phyloP scores from a whole-genome alignment of 2,797 vertebrate genomes.

The Neosilurus mollespiculum region DNA sequence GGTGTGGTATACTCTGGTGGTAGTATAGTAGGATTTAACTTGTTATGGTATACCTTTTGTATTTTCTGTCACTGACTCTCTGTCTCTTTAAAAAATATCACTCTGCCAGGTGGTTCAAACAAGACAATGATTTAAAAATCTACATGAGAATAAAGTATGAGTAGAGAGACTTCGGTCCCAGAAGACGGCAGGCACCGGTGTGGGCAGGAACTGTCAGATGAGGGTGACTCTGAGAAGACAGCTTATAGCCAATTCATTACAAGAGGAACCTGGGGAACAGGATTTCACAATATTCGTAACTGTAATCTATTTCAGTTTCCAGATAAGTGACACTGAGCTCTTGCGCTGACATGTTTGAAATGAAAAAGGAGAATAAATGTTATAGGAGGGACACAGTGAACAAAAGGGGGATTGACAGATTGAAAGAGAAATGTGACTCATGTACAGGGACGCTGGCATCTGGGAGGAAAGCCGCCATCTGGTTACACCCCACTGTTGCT shows the following conservation, averaged over 20 bases:
- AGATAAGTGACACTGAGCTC: constrained; percentile 13
- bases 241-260: constrained; percentile 12
- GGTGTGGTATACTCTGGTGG: not conserved
- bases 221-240: not conserved
- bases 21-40: not conserved
- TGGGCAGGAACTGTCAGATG: not conserved
- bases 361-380: not conserved
- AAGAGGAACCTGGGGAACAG: constrained; percentile 5
- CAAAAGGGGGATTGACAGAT: not conserved
- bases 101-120: not conserved
- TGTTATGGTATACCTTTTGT: not conserved
- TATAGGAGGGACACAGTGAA: not conserved
- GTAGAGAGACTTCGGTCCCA: not conserved
- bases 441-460: not conserved
- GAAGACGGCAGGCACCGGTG: not conserved
- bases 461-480: not conserved
- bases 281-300: constrained; percentile 21
- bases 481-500: too few relatives aligned
- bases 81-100: not conserved
- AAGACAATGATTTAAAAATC: not conserved
- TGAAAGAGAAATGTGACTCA: not conserved
- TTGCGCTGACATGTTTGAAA: not conserved
- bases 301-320: constrained; percentile 4
- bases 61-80: not conserved
- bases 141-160: constrained; percentile 5